Evolutionary conservation across 2,113 vertebrate species (phyloP).

Genomic region (Lanius collurio): DNA sequence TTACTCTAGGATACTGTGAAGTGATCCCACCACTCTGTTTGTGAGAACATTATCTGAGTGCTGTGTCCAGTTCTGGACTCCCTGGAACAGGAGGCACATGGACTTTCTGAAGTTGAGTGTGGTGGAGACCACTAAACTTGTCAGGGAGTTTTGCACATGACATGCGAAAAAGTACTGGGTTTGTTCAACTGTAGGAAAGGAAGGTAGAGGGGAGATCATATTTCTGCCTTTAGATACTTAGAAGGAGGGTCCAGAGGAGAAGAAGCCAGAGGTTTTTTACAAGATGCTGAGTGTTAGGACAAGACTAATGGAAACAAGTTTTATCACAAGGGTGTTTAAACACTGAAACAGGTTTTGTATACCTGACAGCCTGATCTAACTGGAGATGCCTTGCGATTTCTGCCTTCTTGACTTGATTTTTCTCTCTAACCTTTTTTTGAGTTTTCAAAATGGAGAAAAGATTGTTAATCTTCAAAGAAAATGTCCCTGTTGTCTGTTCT

Average conservation of each 20-base stretch:
- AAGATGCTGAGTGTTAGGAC: not conserved
- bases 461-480: not conserved
- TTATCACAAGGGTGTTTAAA: not conserved
- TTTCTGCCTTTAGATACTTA: not conserved
- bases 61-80: not conserved
- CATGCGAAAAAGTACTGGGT: not conserved
- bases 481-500: not conserved
- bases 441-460: not conserved
- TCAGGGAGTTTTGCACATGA: not conserved
- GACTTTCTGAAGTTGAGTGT: not conserved
- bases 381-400: fast-evolving
- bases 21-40: fast-evolving
- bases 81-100: not conserved
- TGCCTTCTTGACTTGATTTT: not conserved
- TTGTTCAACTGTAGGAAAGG: not conserved
- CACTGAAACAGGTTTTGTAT: not conserved
- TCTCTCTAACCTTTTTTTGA: not conserved
- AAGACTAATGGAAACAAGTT: not conserved
- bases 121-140: not conserved
- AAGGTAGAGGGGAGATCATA: not conserved
- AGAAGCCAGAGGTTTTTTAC: not conserved
- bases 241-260: not conserved
- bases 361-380: not conserved
- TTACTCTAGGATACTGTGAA: not conserved
- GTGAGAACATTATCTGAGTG: not conserved